Percentiles rank a stretch among this genome's conserved stretches.
Evolutionary conservation across 2,797 vertebrate species (phyloP).

Genomic region (Masticophis lateralis): DNA sequence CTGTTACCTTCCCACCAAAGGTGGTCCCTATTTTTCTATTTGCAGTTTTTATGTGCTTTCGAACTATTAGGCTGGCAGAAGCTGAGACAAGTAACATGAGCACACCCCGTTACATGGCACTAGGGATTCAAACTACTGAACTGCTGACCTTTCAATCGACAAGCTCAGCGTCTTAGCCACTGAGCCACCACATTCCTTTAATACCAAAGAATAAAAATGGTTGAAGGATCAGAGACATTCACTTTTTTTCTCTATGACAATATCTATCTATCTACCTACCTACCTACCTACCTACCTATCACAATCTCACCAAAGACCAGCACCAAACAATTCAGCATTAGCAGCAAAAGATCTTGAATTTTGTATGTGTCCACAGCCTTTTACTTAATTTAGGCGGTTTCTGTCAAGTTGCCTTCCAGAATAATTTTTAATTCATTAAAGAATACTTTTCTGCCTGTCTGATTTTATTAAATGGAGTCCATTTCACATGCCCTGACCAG

Average conservation of each 20-base stretch:
- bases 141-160: too few relatives aligned
- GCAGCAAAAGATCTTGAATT: background rate
- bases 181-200: background rate
- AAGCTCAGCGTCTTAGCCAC: too few relatives aligned
- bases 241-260: background rate
- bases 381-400: background rate
- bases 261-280: too few relatives aligned
- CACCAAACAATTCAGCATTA: background rate
- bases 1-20: too few relatives aligned
- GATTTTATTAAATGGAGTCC: background rate
- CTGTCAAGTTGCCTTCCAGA: background rate
- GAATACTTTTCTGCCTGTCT: background rate
- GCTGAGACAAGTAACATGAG: too few relatives aligned
- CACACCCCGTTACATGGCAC: too few relatives aligned
- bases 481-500: background rate
- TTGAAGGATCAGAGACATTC: background rate
- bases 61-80: too few relatives aligned
- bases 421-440: background rate
- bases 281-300: too few relatives aligned
- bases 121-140: too few relatives aligned
- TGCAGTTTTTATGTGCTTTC: too few relatives aligned
- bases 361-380: background rate
- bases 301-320: background rate
- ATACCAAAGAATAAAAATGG: background rate
- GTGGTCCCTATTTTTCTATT: too few relatives aligned